Conservation (phyloP, 37 sponge, comb jelly and placozoan species). For the Spongilla lacustris region DNA sequence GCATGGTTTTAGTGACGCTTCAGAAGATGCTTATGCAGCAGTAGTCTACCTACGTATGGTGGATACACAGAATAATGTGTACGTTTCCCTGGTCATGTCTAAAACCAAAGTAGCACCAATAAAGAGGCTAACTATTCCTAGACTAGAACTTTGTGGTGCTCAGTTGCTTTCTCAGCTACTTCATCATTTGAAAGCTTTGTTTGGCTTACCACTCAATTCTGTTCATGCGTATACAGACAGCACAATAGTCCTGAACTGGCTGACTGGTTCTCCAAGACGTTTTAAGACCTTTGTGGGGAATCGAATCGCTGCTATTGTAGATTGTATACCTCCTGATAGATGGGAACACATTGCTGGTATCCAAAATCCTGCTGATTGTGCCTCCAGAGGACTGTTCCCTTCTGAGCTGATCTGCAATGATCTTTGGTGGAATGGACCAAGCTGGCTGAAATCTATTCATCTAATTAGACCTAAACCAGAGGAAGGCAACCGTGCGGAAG, state of each 20-base stretch:
- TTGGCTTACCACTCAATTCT: conserved; percentile 9
- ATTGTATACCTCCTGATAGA: conserved; percentile 28
- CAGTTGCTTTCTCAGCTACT: conserved; percentile 20
- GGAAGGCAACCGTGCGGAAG: no score
- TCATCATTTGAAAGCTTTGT: not conserved
- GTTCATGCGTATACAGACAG: conserved; percentile 38
- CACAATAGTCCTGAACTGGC: conserved; percentile 31
- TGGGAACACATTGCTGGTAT: conserved; percentile 35
- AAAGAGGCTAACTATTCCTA: conserved; percentile 30
- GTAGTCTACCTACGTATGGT: conserved; percentile 1
- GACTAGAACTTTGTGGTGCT: conserved; percentile 40
- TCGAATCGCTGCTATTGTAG: conserved; percentile 29
- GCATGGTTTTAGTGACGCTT: conserved; percentile 50
- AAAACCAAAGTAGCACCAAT: conserved; percentile 27
- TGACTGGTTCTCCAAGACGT: conserved; percentile 21
- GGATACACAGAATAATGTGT: conserved; percentile 5
- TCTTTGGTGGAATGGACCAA: conserved; percentile 50
- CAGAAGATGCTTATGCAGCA: no score
- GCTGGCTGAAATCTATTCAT: conserved; percentile 4
- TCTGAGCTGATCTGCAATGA: conserved; percentile 5
- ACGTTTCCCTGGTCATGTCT: conserved; percentile 31
- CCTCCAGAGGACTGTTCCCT: conserved; percentile 33
- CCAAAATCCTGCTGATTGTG: conserved; percentile 43
- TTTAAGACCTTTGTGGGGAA: conserved; percentile 50
- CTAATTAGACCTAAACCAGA: no score